phyloP scores from a whole-genome alignment of 2,113 vertebrate genomes.

The Festucalex cinctus region DNA sequence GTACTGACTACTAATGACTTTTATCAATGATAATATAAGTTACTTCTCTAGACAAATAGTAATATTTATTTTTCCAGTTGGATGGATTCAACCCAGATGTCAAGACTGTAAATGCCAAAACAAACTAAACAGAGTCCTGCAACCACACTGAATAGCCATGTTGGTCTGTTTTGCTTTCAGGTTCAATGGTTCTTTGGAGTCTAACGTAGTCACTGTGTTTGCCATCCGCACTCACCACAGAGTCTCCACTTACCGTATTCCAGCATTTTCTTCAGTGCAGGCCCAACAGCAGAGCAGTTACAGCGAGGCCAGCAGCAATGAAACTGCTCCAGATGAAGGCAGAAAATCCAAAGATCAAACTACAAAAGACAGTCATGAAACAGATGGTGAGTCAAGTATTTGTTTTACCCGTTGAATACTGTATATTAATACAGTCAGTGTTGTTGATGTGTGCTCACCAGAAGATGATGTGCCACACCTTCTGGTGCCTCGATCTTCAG shows the following conservation, averaged over 20 bases:
- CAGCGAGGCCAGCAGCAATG: background rate
- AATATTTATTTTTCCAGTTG: background rate
- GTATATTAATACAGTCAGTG: background rate
- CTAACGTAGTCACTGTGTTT: constrained; percentile 72
- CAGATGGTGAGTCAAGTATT: constrained; percentile 25
- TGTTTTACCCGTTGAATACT: background rate
- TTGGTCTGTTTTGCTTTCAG: constrained; percentile 55
- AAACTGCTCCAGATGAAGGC: constrained; percentile 13
- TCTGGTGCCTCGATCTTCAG: constrained; percentile 9
- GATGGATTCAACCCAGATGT: background rate
- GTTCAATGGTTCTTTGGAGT: constrained; percentile 73
- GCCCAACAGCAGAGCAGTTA: constrained; percentile 31
- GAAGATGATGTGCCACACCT: constrained; percentile 33
- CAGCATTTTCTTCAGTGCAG: constrained; percentile 39
- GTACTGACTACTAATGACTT: constrained; percentile 46
- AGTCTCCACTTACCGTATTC: constrained; percentile 80
- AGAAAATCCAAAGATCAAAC: constrained; percentile 38
- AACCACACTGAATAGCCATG: background rate
- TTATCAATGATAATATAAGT: too few species aligned
- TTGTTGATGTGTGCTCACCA: constrained; percentile 15
- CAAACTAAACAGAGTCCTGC: background rate
- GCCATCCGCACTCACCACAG: constrained; percentile 78
- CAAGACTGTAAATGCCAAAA: background rate
- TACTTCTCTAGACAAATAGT: background rate
- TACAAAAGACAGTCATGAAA: constrained; percentile 26